Evolutionary conservation across 2,888 invertebrate species (phyloP), one percentile per base, ranked within the genome.

Genomic region (Himalopsyche tibetana): DNA sequence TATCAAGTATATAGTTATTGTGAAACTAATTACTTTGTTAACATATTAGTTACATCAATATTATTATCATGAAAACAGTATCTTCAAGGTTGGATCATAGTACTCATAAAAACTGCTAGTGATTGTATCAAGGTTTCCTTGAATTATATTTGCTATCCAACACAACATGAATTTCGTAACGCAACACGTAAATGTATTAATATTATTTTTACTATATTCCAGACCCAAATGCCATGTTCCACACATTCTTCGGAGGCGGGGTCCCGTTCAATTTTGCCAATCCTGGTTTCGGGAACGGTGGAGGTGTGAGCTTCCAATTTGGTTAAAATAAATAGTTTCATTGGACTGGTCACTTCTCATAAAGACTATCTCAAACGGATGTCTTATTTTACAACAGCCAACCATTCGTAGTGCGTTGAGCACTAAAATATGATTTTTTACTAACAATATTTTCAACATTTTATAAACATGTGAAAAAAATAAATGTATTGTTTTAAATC

Each of bases 201-300:
- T 51, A 15, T 15, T 51, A 8, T 42, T 42, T 51, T 15, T 90
- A 90, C 87, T 90, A 91, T 91, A 83, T 94, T 95, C 89, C 94
- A 93, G 96, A 97, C 92, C 96, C 97, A 9, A 96, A 95, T 90
- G 95, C 96, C 91, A 96, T 97, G 91, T 98, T 97, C 95, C 96
- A 96, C 90, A 94, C 96, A 4, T 97, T 97, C 94, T 98, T 96
- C 93, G 95, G 95, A 90, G 93, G 93, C 80, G 92, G 93, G 36
- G 92, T 92, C 85, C 89, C 90, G 36, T 93, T 93, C 88, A 94
- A 93, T 89, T 94, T 94, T 89, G 94, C 94, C 91, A 92, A 92
- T 63, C 91, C 93, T 9, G 91, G 91, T 55, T 89, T 91, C 55
- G 92, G 93, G 40, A 94, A 94, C 91, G 95, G 95, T 0, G 94